Percentiles rank a stretch among this genome's conserved stretches.
Evolutionary conservation across 1,140 invertebrate genomes (phyloP).

Genomic region (Calliphora vicina): DNA sequence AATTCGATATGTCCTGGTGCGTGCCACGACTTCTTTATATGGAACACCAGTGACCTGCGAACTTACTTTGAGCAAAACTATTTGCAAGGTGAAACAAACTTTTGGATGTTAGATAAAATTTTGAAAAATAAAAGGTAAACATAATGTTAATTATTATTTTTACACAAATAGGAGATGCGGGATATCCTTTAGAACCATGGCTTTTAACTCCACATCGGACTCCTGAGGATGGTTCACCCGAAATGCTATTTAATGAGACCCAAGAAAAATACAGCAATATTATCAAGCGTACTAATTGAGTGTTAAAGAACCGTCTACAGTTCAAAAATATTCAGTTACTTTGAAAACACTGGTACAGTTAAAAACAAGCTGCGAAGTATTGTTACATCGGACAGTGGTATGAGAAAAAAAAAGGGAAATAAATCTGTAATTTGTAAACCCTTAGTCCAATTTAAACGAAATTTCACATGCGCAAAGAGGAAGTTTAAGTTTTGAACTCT

Average conservation of each 20-base stretch:
- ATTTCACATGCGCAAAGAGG: too few species aligned
- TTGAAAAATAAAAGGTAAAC: neutral
- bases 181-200: conserved; percentile 5
- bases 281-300: neutral
- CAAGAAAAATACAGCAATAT: neutral
- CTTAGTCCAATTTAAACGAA: too few species aligned
- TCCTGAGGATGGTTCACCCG: neutral
- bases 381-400: too few species aligned
- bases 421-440: too few species aligned
- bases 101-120: conserved; percentile 3
- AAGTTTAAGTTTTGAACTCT: too few species aligned
- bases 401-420: too few species aligned
- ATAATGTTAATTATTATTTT: neutral
- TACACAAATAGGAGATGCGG: neutral
- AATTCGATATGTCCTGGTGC: neutral
- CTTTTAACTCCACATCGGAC: neutral
- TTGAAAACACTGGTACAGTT: too few species aligned
- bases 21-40: neutral
- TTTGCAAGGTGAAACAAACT: neutral
- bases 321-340: too few species aligned
- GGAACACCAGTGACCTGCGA: neutral
- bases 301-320: neutral
- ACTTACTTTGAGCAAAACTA: neutral
- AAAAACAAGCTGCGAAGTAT: too few species aligned
- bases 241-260: neutral